A percentile compares a stretch with the other conserved stretches of the same genome.
phyloP scores from a whole-genome alignment of 2,113 vertebrate species.

The Thamnophis sirtalis region DNA sequence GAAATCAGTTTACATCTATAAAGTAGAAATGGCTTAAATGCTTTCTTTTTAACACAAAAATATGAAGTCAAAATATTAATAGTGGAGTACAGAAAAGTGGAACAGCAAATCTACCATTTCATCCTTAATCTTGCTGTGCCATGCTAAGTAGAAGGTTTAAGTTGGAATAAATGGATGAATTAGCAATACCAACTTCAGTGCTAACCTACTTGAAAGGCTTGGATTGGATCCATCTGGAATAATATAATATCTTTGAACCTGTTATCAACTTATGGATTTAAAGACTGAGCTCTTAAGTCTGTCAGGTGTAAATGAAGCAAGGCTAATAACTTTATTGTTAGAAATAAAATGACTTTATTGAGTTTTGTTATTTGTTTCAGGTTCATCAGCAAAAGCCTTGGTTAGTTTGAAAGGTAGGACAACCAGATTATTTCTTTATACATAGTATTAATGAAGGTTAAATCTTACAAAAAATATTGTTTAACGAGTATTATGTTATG shows the following conservation, averaged over 20 bases:
- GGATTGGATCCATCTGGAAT: not conserved
- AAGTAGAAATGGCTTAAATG: conserved; percentile 11
- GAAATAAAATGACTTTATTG: conserved; percentile 47
- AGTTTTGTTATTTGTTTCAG: conserved; percentile 69
- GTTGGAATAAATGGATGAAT: not conserved
- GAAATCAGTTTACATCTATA: not conserved
- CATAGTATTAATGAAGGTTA: not conserved
- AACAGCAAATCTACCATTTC: not conserved
- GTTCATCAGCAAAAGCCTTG: conserved; percentile 96
- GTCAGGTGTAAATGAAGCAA: conserved; percentile 9
- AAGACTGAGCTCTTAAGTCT: conserved; percentile 9
- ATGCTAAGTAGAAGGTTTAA: not conserved
- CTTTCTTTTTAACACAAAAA: conserved; percentile 8
- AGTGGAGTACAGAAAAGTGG: not conserved
- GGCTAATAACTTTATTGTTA: conserved; percentile 23
- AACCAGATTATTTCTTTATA: conserved; percentile 33
- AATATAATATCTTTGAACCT: not conserved
- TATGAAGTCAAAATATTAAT: not conserved
- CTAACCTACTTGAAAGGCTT: not conserved
- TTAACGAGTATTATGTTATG: not conserved
- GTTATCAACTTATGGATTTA: not conserved
- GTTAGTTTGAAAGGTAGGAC: conserved; percentile 96
- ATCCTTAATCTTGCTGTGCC: not conserved
- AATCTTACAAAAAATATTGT: not conserved
- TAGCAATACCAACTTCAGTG: not conserved